phyloP scores from a whole-genome alignment of 1,140 invertebrate species.

The Phortica variegata region DNA sequence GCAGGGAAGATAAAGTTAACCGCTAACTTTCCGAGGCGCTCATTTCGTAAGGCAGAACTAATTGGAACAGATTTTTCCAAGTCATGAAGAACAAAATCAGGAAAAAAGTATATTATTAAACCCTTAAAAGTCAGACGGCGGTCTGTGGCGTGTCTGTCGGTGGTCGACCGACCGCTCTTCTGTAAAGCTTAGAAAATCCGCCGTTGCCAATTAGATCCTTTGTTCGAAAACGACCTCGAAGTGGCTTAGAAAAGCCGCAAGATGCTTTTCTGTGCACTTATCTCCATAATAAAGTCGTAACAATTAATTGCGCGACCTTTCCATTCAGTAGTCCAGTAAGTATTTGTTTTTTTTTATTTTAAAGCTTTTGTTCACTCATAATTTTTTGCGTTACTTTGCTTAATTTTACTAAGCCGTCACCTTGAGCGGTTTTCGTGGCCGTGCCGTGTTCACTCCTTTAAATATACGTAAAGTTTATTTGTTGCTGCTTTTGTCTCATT shows the following conservation, averaged over 20 bases:
- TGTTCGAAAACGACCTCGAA: constrained; percentile 26
- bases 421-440: neutral
- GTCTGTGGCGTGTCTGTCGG: constrained; percentile 19
- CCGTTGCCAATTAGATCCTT: constrained; percentile 53
- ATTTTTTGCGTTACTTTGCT: no score
- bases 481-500: constrained; percentile 26
- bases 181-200: constrained; percentile 28
- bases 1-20: constrained; percentile 10
- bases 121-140: constrained; percentile 33
- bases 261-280: constrained; percentile 31
- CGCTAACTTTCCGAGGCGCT: constrained; percentile 17
- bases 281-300: constrained; percentile 57
- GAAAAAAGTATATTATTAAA: constrained; percentile 17
- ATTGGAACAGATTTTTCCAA: constrained; percentile 51
- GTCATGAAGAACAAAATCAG: constrained; percentile 21
- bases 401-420: no score
- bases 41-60: constrained; percentile 39
- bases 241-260: constrained; percentile 20
- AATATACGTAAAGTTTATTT: neutral
- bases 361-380: no score
- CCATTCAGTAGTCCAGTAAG: constrained; percentile 13
- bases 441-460: constrained; percentile 8
- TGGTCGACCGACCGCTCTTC: no score
- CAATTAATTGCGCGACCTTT: constrained; percentile 54
- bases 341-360: no score